Conservation (phyloP, 1,140 invertebrate genomes). For the Goniozus legneri region DNA sequence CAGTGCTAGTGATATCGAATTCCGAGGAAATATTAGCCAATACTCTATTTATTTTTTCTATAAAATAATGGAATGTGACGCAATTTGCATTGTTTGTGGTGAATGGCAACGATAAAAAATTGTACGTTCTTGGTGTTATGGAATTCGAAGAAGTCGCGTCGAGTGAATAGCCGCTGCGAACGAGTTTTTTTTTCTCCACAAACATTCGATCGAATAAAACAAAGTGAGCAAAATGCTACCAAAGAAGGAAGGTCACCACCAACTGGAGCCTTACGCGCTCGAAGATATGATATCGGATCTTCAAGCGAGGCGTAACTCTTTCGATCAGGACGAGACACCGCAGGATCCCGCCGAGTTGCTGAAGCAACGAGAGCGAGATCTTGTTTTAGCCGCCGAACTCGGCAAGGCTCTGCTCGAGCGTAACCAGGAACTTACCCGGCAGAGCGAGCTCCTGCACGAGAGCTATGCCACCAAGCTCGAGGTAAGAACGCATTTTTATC, state of each 20-base stretch:
- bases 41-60: too few species aligned
- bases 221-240: slow-evolving; percentile 49
- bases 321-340: slow-evolving; percentile 45
- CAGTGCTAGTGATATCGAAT: too few species aligned
- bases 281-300: slow-evolving; percentile 56
- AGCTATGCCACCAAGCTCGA: slow-evolving; percentile 91
- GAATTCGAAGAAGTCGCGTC: too few species aligned
- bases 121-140: too few species aligned
- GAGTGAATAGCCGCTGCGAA: too few species aligned
- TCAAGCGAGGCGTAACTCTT: slow-evolving; percentile 35
- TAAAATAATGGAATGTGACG: too few species aligned
- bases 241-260: slow-evolving; percentile 50
- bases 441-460: slow-evolving; percentile 80
- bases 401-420: slow-evolving; percentile 92
- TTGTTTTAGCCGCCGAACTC: slow-evolving; percentile 88
- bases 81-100: too few species aligned
- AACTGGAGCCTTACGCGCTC: slow-evolving; percentile 59
- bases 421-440: slow-evolving; percentile 85
- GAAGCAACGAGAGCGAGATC: slow-evolving; percentile 88
- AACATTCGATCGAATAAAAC: too few species aligned
- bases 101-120: too few species aligned
- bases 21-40: too few species aligned
- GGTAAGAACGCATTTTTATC: slow-evolving; percentile 63
- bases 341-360: slow-evolving; percentile 77
- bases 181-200: too few species aligned